Evolutionary conservation across 2,888 invertebrate genomes (phyloP).

Genomic region (Elysia crispata): DNA sequence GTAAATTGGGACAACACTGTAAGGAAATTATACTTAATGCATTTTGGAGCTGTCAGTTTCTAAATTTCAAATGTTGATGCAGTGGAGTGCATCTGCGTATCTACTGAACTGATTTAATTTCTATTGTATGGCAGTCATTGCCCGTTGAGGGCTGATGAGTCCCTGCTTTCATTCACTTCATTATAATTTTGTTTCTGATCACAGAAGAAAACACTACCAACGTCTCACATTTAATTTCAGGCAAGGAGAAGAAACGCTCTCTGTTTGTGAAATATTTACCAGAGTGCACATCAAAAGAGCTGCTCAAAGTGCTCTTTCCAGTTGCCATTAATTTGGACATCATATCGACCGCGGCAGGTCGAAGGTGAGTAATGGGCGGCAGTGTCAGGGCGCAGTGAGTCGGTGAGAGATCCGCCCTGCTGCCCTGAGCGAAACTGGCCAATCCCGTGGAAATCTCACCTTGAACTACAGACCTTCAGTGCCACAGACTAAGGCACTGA

Average conservation of each 20-base stretch:
- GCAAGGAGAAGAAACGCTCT: constrained; percentile 50
- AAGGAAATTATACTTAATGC: no score
- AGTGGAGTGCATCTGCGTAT: no score
- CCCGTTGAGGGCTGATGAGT: no score
- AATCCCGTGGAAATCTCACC: constrained; percentile 37
- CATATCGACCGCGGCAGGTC: constrained; percentile 48
- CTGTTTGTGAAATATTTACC: constrained; percentile 52
- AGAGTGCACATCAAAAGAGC: constrained; percentile 50
- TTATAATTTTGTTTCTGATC: no score
- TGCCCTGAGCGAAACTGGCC: constrained; percentile 37
- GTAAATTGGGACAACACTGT: no score
- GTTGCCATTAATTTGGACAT: constrained; percentile 52
- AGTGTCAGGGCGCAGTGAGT: constrained; percentile 47
- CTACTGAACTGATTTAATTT: no score
- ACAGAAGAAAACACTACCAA: constrained; percentile 31
- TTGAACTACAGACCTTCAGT: constrained; percentile 4
- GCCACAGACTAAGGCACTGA: no score
- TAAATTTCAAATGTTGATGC: no score
- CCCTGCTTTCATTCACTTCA: no score
- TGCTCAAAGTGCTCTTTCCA: constrained; percentile 52
- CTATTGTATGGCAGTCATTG: no score
- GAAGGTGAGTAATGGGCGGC: constrained; percentile 49
- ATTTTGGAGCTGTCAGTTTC: no score
- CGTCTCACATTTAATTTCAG: constrained; percentile 50
- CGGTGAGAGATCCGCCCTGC: constrained; percentile 48